Base-by-base conservation (phyloP, 2,888 invertebrate genomes). In the Platypus cylindrus region DNA sequence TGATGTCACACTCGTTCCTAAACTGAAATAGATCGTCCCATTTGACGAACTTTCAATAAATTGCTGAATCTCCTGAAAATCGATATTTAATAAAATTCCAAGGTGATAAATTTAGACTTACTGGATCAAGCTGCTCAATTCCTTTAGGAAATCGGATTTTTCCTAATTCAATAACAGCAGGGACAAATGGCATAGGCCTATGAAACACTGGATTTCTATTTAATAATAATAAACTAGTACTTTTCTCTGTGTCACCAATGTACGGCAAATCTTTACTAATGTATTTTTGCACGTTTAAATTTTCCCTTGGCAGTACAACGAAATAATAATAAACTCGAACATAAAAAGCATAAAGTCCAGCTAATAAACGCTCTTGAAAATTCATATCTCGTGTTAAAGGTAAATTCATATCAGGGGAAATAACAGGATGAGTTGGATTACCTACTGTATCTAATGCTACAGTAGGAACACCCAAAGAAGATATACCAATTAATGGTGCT, bases 401-500 rank as follows among this genome's bases (percentile, higher is more conserved):
- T 9, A 45, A 36, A 36, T 43, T 46, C 38, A 45, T 44, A 24
- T 48, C 46, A 9, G 48, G 48, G 3, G 45, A 34, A n/a, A 41
- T 25, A 9, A 47, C 16, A 1, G 48, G 47, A 25, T 48, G 47
- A 13, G 45, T 40, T 2, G 48, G 48, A 30, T 48, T 48, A 11
- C 44, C 42, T 15, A 44, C 24, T 12, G 42, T 38, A 42, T 44
- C 44, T 22, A 44, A 18, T 9, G 44, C 32, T 9, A 38, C 38
- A n/a, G 38, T 2, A 11, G 44, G 44, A 8, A 42, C 44, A 4
- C 44, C 44, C 27, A 54, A 29, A 3, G 55, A 52, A 11, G 45
- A 41, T 3, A 57, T 42, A 1, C 51, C 54, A 30, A 58, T 48
- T 14, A 56, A 36, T 1, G 57, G 56, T 36, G 49, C 51, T 1